phyloP scores from a whole-genome alignment of 2,797 vertebrate genomes.

The Dendrocincla fuliginosa region DNA sequence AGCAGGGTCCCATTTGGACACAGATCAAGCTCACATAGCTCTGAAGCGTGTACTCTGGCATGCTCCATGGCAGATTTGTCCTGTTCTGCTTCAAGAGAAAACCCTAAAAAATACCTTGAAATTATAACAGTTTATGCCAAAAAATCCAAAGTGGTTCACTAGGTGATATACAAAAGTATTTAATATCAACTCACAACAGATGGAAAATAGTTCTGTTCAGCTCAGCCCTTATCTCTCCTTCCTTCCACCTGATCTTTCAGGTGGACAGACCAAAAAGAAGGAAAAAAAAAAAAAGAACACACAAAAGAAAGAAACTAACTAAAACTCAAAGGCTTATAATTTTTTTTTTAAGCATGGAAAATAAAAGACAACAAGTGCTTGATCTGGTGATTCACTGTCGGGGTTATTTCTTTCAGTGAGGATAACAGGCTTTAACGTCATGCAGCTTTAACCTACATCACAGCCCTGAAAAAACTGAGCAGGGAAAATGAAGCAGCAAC shows the following conservation, averaged over 20 bases:
- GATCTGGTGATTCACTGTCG: neutral
- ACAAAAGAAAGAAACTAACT: neutral
- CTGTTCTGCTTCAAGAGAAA: neutral
- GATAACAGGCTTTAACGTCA: neutral
- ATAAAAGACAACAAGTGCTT: neutral
- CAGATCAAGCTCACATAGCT: neutral
- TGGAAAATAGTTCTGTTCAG: neutral
- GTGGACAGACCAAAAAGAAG: neutral
- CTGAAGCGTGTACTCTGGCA: neutral
- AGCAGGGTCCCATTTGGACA: accelerated
- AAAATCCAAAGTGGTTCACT: neutral
- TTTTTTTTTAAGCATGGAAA: neutral
- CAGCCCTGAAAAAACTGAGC: neutral
- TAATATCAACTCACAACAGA: neutral
- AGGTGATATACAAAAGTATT: neutral
- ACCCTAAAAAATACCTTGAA: neutral
- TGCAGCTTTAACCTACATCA: neutral
- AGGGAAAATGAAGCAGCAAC: neutral
- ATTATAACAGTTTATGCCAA: neutral
- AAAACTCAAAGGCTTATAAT: neutral
- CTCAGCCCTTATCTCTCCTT: neutral
- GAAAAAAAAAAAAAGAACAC: neutral
- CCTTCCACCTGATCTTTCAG: neutral
- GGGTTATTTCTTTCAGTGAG: neutral
- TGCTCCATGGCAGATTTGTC: neutral